These are phyloP conservation scores for Kryphioiulus occultus DNA, from an alignment of 2,888 invertebrate genomes.

Conservation along the genomic window DNA sequence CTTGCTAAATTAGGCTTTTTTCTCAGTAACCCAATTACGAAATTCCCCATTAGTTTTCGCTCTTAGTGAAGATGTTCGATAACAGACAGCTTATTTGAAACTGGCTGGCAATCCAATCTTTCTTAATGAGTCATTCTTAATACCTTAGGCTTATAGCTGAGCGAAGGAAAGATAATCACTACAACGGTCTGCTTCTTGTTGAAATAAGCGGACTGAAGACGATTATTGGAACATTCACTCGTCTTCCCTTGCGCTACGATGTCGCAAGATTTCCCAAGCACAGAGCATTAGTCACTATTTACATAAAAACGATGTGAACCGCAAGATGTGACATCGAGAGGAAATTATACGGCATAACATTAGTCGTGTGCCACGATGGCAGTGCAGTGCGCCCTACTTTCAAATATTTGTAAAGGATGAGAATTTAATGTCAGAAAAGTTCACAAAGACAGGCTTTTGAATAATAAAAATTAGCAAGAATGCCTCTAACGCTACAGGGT, in stretches of 20 bases:
- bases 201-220: neutral
- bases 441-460: neutral
- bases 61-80: neutral
- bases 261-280: neutral
- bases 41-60: too few species aligned
- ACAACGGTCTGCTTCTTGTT: neutral
- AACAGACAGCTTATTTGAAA: neutral
- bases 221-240: neutral
- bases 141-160: neutral
- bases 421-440: neutral
- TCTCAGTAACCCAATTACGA: too few species aligned
- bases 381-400: neutral
- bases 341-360: slow-evolving; percentile 5
- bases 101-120: neutral
- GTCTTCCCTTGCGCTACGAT: neutral
- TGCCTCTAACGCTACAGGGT: neutral
- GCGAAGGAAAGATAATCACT: neutral
- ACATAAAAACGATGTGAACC: neutral
- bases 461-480: neutral
- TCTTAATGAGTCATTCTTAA: neutral
- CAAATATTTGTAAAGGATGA: neutral
- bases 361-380: neutral
- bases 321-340: neutral
- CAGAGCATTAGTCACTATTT: slow-evolving; percentile 5
- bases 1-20: too few species aligned